Conservation (phyloP, 2,888 invertebrate species). For the Malacosoma neustria region DNA sequence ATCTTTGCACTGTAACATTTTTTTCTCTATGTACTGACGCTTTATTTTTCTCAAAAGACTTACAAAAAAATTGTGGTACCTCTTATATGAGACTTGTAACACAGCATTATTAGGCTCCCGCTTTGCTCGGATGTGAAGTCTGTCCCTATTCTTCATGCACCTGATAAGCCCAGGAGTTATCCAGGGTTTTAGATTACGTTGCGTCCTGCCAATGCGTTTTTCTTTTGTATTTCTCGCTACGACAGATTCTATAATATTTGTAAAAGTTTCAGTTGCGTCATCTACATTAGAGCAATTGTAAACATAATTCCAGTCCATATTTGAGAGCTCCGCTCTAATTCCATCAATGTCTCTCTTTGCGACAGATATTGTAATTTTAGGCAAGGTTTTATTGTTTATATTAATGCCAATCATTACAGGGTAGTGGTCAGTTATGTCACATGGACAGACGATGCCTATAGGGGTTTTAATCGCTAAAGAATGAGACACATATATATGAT, state of each 20-base stretch:
- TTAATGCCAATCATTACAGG: too few species aligned
- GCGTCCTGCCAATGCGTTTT: neutral
- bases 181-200: neutral
- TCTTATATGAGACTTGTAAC: neutral
- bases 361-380: too few species aligned
- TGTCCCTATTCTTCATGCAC: neutral
- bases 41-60: neutral
- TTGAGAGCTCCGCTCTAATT: neutral
- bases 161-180: too few species aligned
- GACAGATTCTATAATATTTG: neutral
- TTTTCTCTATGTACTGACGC: too few species aligned
- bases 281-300: neutral
- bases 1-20: too few species aligned
- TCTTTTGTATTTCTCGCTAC: neutral
- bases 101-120: neutral
- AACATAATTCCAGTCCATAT: neutral
- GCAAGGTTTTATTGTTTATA: too few species aligned
- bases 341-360: too few species aligned
- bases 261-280: neutral
- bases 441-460: neutral
- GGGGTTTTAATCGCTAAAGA: neutral
- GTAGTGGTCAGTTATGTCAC: too few species aligned
- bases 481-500: constrained; percentile 1
- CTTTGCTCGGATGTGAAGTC: neutral
- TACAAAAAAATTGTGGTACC: neutral